A percentile compares a stretch with the other conserved stretches of the same genome.
phyloP scores from a whole-genome alignment of 2,888 invertebrate species.

The Rutpela maculata region DNA sequence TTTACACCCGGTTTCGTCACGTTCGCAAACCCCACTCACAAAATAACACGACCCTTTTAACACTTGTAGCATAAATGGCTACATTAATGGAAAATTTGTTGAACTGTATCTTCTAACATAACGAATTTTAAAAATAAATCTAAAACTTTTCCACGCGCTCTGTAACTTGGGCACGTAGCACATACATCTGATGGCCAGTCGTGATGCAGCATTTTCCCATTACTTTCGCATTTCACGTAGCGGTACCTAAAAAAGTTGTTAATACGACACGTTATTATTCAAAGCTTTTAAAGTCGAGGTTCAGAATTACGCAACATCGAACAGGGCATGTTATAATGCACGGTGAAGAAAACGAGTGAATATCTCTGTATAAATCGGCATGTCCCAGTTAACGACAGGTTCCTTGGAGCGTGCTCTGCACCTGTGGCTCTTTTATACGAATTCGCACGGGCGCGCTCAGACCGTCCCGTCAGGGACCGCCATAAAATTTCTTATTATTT shows the following conservation, averaged over 20 bases:
- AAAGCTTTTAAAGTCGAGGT: background rate
- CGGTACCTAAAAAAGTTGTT: background rate
- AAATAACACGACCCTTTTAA: no score
- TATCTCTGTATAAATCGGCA: constrained; percentile 42
- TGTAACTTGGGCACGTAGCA: background rate
- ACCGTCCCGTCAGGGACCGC: background rate
- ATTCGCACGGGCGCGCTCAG: background rate
- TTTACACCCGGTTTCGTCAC: no score
- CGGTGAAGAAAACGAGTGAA: constrained; percentile 45
- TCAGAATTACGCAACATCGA: constrained; percentile 14
- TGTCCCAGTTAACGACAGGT: constrained; percentile 54
- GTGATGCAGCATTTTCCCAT: background rate
- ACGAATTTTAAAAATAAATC: background rate
- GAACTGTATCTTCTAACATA: no score
- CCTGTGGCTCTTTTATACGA: constrained; percentile 36
- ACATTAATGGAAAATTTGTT: no score
- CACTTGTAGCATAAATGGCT: no score
- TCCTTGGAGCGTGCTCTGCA: constrained; percentile 44
- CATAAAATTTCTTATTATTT: background rate
- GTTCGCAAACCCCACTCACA: no score
- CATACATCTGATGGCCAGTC: background rate
- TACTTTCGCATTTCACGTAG: background rate
- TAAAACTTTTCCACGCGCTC: background rate
- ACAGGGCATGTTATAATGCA: constrained; percentile 24
- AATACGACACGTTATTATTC: background rate